Conservation (phyloP, 2,113 vertebrate genomes). For the Pungitius pungitius region DNA sequence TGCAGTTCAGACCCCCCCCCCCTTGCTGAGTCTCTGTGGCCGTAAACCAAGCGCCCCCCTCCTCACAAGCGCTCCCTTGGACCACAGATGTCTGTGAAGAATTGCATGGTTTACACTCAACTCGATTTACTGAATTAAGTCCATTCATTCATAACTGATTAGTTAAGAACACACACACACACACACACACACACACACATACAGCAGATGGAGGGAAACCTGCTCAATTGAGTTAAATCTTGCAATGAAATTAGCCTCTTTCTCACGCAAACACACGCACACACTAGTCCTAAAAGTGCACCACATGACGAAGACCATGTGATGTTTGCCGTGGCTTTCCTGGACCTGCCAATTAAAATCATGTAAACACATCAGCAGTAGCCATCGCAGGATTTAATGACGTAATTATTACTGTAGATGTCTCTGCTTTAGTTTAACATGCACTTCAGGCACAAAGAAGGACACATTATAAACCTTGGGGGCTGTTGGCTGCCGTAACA, state of each 20-base stretch:
- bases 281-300: neutral
- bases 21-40: neutral
- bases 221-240: slow-evolving; percentile 64
- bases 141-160: neutral
- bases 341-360: neutral
- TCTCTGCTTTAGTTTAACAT: neutral
- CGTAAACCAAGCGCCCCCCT: neutral
- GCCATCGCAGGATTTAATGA: neutral
- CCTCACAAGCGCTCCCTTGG: neutral
- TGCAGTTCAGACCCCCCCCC: neutral
- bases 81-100: neutral
- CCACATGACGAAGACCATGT: slow-evolving; percentile 34
- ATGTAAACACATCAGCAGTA: neutral
- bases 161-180: slow-evolving; percentile 16
- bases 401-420: neutral
- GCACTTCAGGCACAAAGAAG: neutral
- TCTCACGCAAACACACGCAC: slow-evolving; percentile 10
- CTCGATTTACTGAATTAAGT: neutral
- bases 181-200: slow-evolving; percentile 2
- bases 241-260: slow-evolving; percentile 63
- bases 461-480: neutral
- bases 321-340: slow-evolving; percentile 4
- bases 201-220: slow-evolving; percentile 42
- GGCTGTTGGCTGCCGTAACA: too few relatives aligned
- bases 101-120: neutral